Conservation (phyloP, 2,797 vertebrate genomes). For the Gila robusta region DNA sequence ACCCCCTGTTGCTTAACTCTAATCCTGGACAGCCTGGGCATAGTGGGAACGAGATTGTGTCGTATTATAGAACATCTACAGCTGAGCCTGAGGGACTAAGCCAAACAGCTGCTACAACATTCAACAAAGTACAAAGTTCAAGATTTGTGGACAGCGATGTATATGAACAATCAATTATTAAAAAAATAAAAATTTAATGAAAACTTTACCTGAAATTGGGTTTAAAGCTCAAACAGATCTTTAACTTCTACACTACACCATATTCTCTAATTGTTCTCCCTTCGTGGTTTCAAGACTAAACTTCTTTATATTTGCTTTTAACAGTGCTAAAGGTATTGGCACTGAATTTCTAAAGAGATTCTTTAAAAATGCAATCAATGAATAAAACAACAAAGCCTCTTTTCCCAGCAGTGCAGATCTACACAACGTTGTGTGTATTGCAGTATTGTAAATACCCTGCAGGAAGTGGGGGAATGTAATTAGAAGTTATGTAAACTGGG, state of each 20-base stretch:
- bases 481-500: slow-evolving; percentile 34
- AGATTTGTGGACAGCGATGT: neutral
- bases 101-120: slow-evolving; percentile 35
- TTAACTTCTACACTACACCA: neutral
- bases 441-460: slow-evolving; percentile 21
- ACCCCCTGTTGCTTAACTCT: slow-evolving; percentile 5
- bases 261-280: neutral
- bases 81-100: neutral
- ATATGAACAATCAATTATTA: neutral
- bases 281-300: too few relatives aligned
- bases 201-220: too few relatives aligned
- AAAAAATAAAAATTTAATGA: neutral
- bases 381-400: slow-evolving; percentile 16
- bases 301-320: neutral
- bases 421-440: neutral
- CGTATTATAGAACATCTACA: slow-evolving; percentile 25
- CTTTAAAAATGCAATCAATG: neutral
- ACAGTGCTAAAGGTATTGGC: neutral
- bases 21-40: slow-evolving; percentile 17
- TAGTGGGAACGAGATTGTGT: slow-evolving; percentile 12
- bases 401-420: slow-evolving; percentile 13
- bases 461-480: slow-evolving; percentile 23
- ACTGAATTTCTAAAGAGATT: neutral
- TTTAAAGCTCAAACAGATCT: neutral
- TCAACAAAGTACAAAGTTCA: neutral